These are phyloP conservation scores for Acleris sparsana DNA, from an alignment of 2,888 invertebrate species.

Conservation along the genomic window DNA sequence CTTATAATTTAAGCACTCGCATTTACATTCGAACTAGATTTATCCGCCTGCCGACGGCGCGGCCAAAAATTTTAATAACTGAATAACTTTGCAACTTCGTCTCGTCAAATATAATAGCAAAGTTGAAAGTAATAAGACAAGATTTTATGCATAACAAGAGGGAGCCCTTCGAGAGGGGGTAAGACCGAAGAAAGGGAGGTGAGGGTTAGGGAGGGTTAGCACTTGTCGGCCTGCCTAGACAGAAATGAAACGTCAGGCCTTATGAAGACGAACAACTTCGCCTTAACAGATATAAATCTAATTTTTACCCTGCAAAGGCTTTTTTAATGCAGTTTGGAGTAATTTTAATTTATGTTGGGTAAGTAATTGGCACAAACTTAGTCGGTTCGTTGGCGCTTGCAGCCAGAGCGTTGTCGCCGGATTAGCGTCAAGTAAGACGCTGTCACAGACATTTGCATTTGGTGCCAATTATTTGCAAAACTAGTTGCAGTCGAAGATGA, in stretches of 20 bases:
- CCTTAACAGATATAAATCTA: constrained; percentile 81
- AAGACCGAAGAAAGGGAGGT: constrained; percentile 48
- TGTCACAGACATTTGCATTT: constrained; percentile 35
- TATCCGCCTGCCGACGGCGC: constrained; percentile 60
- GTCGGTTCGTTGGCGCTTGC: constrained; percentile 23
- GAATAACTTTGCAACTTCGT: constrained; percentile 80
- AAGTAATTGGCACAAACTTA: constrained; percentile 53
- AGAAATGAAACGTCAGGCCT: constrained; percentile 80
- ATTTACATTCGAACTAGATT: constrained; percentile 79
- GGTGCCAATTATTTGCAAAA: background rate
- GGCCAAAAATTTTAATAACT: constrained; percentile 82
- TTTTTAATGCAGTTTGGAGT: constrained; percentile 64
- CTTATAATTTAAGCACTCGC: constrained; percentile 77
- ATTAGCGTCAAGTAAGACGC: background rate
- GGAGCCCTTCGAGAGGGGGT: constrained; percentile 57
- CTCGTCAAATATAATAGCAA: constrained; percentile 82
- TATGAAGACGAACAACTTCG: constrained; percentile 81
- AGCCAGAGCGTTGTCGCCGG: constrained; percentile 4
- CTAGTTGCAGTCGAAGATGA: too few relatives aligned
- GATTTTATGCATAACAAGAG: constrained; percentile 82
- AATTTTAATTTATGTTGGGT: constrained; percentile 69
- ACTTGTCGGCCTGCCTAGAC: constrained; percentile 79
- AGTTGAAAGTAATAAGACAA: constrained; percentile 83
- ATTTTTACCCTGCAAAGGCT: constrained; percentile 67
- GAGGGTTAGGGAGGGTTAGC: constrained; percentile 62